A percentile compares a stretch with the other conserved stretches of the same genome.
Evolutionary conservation across 2,113 vertebrate species (phyloP).

Genomic region (Anoura caudifer): DNA sequence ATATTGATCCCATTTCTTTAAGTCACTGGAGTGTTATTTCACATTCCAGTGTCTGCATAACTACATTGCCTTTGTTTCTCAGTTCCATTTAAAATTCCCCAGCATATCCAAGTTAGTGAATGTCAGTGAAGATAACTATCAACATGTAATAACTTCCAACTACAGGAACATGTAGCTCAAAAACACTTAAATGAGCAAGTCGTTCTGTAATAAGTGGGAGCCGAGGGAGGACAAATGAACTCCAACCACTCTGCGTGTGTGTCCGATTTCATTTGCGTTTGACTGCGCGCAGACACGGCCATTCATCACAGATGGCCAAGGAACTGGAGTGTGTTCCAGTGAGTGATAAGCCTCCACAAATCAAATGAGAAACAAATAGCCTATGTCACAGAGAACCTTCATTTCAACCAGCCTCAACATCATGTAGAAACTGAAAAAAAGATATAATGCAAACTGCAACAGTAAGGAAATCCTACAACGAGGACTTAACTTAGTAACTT

Average conservation of each 20-base stretch:
- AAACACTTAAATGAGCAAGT: slow-evolving; percentile 64
- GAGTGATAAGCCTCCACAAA: slow-evolving; percentile 42
- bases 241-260: slow-evolving; percentile 43
- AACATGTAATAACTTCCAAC: slow-evolving; percentile 71
- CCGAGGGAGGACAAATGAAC: slow-evolving; percentile 68
- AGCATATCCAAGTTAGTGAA: slow-evolving; percentile 69
- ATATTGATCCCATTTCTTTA: slow-evolving; percentile 49
- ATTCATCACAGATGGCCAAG: slow-evolving; percentile 58
- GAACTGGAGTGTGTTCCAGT: slow-evolving; percentile 24
- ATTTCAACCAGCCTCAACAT: neutral
- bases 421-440: neutral
- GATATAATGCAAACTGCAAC: neutral
- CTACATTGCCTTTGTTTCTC: slow-evolving; percentile 65
- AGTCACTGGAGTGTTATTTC: slow-evolving; percentile 66
- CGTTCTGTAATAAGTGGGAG: slow-evolving; percentile 57
- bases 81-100: slow-evolving; percentile 72
- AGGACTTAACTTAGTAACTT: neutral
- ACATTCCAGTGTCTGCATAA: slow-evolving; percentile 55
- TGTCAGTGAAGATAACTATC: slow-evolving; percentile 74
- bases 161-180: slow-evolving; percentile 49
- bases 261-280: slow-evolving; percentile 76
- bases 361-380: neutral
- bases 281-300: slow-evolving; percentile 1
- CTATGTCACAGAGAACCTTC: neutral
- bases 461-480: neutral